Evolutionary conservation across 2,113 vertebrate species (phyloP).

Genomic region (Xerus inauris): DNA sequence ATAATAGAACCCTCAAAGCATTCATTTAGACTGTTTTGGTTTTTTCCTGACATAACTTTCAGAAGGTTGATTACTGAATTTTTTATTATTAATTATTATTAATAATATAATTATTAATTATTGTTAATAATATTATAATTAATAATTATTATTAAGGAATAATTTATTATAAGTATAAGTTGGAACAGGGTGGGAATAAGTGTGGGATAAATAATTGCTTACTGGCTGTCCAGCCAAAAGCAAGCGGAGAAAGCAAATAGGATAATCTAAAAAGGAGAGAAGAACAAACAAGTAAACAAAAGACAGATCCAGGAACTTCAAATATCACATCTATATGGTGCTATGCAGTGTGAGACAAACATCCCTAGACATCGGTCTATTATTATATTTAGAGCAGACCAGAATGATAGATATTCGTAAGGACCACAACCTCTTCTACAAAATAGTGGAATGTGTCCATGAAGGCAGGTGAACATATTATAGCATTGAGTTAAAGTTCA

Average conservation of each 20-base stretch:
- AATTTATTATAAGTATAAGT: neutral
- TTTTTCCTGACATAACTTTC: neutral
- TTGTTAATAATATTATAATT: no score
- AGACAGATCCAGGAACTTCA: neutral
- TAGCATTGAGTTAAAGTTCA: neutral
- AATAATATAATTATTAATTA: no score
- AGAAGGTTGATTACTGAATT: neutral
- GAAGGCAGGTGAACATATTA: rapidly evolving
- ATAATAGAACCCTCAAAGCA: neutral
- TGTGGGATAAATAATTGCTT: neutral
- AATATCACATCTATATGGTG: neutral
- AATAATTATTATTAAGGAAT: no score
- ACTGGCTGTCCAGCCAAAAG: neutral
- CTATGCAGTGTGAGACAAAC: neutral
- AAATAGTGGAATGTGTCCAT: neutral
- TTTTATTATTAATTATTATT: no score
- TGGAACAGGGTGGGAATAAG: neutral
- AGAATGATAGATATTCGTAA: neutral
- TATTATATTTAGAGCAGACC: neutral
- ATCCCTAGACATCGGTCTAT: neutral
- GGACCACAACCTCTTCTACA: neutral
- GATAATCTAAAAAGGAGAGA: neutral
- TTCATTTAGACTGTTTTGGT: neutral
- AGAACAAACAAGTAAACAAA: neutral
- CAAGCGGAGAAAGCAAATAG: neutral